phyloP scores from a whole-genome alignment of 2,113 vertebrate species.

The Cricetomys ansorgei region DNA sequence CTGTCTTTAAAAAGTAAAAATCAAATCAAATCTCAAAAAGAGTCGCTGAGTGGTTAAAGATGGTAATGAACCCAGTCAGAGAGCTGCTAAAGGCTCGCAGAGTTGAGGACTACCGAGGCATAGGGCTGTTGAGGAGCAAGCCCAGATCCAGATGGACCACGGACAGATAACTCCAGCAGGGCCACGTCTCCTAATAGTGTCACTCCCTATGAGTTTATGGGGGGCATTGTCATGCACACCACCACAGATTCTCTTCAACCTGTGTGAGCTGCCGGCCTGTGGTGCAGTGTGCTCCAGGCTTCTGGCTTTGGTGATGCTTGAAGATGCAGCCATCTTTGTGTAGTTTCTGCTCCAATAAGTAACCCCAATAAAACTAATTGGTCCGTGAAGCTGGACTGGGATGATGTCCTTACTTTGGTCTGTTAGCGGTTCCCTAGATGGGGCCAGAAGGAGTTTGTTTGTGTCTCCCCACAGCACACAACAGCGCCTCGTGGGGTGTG shows the following conservation, averaged over 20 bases:
- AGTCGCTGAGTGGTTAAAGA: neutral
- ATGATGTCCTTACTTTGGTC: neutral
- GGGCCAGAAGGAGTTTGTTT: neutral
- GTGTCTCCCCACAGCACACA: neutral
- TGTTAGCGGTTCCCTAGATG: neutral
- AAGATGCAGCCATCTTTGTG: neutral
- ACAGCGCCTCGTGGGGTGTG: neutral
- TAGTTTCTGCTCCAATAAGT: neutral
- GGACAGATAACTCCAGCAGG: neutral
- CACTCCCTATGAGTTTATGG: neutral
- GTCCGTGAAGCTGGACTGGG: neutral
- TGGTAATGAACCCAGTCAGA: neutral
- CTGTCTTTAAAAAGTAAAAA: neutral
- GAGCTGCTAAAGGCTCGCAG: neutral
- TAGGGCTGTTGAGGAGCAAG: too few relatives aligned
- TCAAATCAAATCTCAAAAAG: neutral
- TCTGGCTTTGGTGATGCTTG: neutral
- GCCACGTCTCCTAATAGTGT: neutral
- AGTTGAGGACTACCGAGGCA: neutral
- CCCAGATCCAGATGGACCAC: neutral
- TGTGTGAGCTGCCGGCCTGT: neutral
- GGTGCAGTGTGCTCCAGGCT: neutral
- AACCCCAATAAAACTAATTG: neutral
- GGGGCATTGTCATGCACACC: neutral
- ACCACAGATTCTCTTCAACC: neutral